Conservation (phyloP, 2,113 vertebrate species). For the Microtus montanus region DNA sequence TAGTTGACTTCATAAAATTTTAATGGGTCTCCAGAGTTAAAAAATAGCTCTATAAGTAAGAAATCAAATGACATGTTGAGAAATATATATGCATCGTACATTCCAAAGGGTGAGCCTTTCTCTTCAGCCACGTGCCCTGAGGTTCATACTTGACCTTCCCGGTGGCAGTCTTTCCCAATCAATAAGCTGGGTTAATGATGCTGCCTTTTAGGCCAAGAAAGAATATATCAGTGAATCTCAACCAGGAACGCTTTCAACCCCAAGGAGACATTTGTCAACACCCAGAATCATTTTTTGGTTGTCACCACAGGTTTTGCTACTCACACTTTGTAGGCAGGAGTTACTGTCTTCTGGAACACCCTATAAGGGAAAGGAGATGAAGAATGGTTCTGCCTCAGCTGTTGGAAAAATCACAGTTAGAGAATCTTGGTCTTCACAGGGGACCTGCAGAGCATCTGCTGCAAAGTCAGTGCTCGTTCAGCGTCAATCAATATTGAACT, state of each 20-base stretch:
- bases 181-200: background rate
- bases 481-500: rapidly evolving
- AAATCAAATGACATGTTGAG: constrained; percentile 15
- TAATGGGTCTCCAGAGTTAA: constrained; percentile 34
- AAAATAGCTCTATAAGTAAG: background rate
- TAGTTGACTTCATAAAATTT: constrained; percentile 48
- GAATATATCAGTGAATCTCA: background rate
- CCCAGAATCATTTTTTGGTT: background rate
- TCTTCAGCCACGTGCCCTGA: background rate
- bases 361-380: background rate
- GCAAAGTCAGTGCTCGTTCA: background rate
- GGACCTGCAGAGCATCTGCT: background rate
- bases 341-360: background rate
- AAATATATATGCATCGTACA: background rate
- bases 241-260: background rate
- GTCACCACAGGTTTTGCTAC: background rate
- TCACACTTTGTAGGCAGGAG: background rate
- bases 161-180: background rate
- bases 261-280: background rate
- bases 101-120: background rate
- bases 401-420: background rate
- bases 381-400: background rate
- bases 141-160: background rate
- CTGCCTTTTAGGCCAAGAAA: background rate
- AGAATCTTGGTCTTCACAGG: background rate